Evolutionary conservation across 2,888 invertebrate species (phyloP).

Genomic region (Harpagoxenus sublaevis): DNA sequence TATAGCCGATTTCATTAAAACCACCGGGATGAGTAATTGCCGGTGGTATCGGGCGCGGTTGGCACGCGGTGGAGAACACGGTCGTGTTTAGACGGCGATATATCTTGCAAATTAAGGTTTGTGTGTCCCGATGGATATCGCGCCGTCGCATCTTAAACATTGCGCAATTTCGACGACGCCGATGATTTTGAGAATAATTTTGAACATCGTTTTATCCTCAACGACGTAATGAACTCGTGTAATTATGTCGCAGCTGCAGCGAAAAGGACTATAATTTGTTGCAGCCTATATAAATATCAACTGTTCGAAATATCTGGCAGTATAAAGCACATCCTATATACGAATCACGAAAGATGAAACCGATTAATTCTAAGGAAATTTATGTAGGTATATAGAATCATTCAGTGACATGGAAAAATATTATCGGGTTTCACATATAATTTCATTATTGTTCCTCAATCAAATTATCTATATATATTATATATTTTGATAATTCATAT

Average conservation of each 20-base stretch:
- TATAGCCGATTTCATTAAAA: constrained; percentile 52
- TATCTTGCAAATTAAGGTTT: constrained; percentile 51
- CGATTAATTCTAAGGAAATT: too few species aligned
- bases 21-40: constrained; percentile 44
- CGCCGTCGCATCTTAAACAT: constrained; percentile 43
- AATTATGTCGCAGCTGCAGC: constrained; percentile 35
- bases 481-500: too few species aligned
- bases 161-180: constrained; percentile 45
- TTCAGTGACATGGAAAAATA: too few species aligned
- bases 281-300: not conserved
- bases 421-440: too few species aligned
- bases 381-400: too few species aligned
- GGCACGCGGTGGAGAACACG: constrained; percentile 17
- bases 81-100: constrained; percentile 48
- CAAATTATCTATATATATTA: too few species aligned
- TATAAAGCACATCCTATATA: not conserved
- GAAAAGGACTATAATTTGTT: constrained; percentile 17
- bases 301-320: not conserved
- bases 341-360: too few species aligned
- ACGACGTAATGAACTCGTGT: constrained; percentile 17
- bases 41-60: constrained; percentile 35
- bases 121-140: constrained; percentile 41
- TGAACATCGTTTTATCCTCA: constrained; percentile 3
- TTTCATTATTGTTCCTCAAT: too few species aligned
- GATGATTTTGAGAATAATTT: constrained; percentile 32